Conservation (phyloP, 2,797 vertebrate species). For the Melopsittacus undulatus region DNA sequence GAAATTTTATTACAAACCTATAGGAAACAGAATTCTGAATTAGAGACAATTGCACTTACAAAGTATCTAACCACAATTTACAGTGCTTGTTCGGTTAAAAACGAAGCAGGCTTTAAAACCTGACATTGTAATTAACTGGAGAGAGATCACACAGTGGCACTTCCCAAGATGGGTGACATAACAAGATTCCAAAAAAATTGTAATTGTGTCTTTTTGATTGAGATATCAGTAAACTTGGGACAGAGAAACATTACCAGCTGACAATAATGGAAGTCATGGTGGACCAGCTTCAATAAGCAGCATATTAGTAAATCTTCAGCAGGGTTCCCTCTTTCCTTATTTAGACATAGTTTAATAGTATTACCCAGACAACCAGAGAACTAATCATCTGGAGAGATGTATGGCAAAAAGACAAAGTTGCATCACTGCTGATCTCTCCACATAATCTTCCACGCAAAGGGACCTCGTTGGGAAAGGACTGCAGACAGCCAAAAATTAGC, state of each 20-base stretch:
- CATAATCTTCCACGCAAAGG: slow-evolving; percentile 47
- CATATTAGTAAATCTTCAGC: slow-evolving; percentile 51
- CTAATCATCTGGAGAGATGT: slow-evolving; percentile 46
- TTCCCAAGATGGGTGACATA: slow-evolving; percentile 28
- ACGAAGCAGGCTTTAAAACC: slow-evolving; percentile 51
- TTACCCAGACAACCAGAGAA: slow-evolving; percentile 37
- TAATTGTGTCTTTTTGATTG: slow-evolving; percentile 33
- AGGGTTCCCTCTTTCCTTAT: slow-evolving; percentile 47
- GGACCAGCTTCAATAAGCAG: slow-evolving; percentile 40
- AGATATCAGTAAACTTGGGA: slow-evolving; percentile 4
- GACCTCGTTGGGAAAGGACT: slow-evolving; percentile 56
- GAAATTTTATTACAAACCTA: slow-evolving; percentile 51
- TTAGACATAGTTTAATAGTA: slow-evolving; percentile 50
- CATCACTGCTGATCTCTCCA: slow-evolving; percentile 36
- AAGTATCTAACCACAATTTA: slow-evolving; percentile 47
- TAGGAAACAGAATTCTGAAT: slow-evolving; percentile 52
- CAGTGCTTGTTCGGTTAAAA: slow-evolving; percentile 46
- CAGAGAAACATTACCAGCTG: neutral
- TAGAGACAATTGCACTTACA: slow-evolving; percentile 45
- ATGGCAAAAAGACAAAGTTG: slow-evolving; percentile 59
- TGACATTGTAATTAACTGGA: slow-evolving; percentile 45
- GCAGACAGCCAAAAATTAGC: slow-evolving; percentile 59
- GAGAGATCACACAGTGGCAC: neutral
- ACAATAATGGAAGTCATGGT: neutral
- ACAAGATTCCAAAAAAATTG: slow-evolving; percentile 23